Percentiles rank a stretch among this genome's conserved stretches.
Evolutionary conservation across 2,797 vertebrate genomes (phyloP).

Genomic region (Anas capensis): DNA sequence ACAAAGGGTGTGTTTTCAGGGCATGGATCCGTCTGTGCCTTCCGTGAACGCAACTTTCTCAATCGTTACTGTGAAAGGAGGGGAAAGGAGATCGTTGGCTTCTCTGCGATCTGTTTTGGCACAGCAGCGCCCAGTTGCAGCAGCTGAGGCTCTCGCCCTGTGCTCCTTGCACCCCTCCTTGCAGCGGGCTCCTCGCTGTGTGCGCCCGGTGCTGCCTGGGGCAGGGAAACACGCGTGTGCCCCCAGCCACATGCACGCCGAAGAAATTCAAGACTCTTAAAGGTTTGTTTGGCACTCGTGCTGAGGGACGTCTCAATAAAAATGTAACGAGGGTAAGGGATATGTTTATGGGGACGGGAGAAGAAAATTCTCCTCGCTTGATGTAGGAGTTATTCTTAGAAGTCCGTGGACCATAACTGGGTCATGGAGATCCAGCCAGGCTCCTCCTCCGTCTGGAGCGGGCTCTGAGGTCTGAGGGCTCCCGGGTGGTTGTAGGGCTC

Average conservation of each 20-base stretch:
- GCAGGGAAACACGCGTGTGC: background rate
- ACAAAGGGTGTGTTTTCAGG: conserved; percentile 3
- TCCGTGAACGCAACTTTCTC: conserved; percentile 22
- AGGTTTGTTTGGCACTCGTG: background rate
- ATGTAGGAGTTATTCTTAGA: conserved; percentile 71
- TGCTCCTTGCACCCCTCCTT: background rate
- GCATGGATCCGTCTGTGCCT: background rate
- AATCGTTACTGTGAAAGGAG: background rate
- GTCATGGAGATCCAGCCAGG: conserved; percentile 56
- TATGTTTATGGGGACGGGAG: conserved; percentile 20
- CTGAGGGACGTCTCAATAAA: conserved; percentile 25
- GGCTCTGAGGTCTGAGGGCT: conserved; percentile 12
- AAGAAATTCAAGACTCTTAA: background rate
- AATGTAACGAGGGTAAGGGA: conserved; percentile 48
- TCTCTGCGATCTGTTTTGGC: background rate
- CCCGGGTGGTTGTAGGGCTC: background rate
- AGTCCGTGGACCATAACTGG: conserved; percentile 56
- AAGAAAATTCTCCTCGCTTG: conserved; percentile 50
- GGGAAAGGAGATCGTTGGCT: background rate
- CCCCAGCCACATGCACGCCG: background rate
- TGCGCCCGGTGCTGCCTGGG: background rate
- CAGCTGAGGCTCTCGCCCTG: background rate
- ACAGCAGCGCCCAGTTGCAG: background rate
- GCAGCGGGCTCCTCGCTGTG: conserved; percentile 32
- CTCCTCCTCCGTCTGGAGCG: conserved; percentile 57